phyloP scores from a whole-genome alignment of 2,797 vertebrate species.

The Cirrhinus mrigala region DNA sequence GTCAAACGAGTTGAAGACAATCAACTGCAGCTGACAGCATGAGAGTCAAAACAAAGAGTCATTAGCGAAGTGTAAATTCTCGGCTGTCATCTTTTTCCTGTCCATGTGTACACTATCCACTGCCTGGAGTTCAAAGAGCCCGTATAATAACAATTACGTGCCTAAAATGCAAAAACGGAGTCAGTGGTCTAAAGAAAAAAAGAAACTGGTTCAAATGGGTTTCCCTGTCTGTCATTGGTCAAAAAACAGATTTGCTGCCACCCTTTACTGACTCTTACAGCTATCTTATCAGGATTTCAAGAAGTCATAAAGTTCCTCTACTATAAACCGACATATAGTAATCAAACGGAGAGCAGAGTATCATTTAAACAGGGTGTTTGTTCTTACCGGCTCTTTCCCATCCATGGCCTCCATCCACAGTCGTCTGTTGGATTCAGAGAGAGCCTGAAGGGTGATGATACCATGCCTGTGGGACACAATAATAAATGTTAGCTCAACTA shows the following conservation, averaged over 20 bases:
- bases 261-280: neutral
- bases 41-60: slow-evolving; percentile 38
- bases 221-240: neutral
- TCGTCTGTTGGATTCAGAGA: slow-evolving; percentile 93
- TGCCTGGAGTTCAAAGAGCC: slow-evolving; percentile 35
- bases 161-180: slow-evolving; percentile 4
- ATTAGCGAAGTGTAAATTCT: slow-evolving; percentile 40
- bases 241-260: neutral
- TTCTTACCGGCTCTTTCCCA: slow-evolving; percentile 96
- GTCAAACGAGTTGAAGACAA: slow-evolving; percentile 20
- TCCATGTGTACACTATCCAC: slow-evolving; percentile 21
- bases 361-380: neutral
- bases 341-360: neutral
- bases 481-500: neutral
- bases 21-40: slow-evolving; percentile 29
- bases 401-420: slow-evolving; percentile 99
- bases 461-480: slow-evolving; percentile 84
- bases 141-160: slow-evolving; percentile 19
- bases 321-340: neutral
- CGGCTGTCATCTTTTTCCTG: slow-evolving; percentile 43
- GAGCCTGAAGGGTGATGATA: slow-evolving; percentile 94
- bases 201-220: neutral
- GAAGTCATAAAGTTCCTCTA: neutral
- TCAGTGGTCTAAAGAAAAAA: neutral
- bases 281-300: neutral